A percentile compares a stretch with the other conserved stretches of the same genome.
phyloP scores from a whole-genome alignment of 2,797 vertebrate genomes.

The Aplochiton taeniatus region DNA sequence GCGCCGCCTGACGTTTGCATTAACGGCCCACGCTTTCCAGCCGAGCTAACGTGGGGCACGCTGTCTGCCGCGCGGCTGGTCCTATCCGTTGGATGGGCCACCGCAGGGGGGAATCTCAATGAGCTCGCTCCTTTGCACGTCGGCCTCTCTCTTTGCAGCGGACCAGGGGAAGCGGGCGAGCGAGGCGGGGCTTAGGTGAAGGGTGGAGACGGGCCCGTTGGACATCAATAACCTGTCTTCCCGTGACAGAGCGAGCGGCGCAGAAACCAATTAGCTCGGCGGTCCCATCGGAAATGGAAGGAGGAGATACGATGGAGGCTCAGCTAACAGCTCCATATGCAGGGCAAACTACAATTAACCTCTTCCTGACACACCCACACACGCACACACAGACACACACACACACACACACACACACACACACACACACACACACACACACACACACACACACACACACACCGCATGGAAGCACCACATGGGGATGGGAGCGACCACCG shows the following conservation, averaged over 20 bases:
- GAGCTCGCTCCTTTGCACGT: background rate
- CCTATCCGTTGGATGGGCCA: too few species aligned
- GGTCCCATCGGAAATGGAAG: conserved; percentile 66
- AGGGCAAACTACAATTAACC: conserved; percentile 70
- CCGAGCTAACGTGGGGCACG: conserved; percentile 10
- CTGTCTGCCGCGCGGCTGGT: too few species aligned
- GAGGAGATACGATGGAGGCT: conserved; percentile 61
- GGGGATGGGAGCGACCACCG: too few species aligned
- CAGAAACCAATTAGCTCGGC: conserved; percentile 68
- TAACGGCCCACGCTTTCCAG: conserved; percentile 18
- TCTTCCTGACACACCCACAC: conserved; percentile 27
- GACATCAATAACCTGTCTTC: conserved; percentile 62
- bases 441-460: conserved; percentile 1
- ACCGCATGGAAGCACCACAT: background rate
- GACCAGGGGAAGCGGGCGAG: conserved; percentile 3
- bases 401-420: conserved; percentile 20
- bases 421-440: conserved; percentile 11
- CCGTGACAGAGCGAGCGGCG: conserved; percentile 48
- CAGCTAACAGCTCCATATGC: conserved; percentile 49
- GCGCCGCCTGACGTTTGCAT: conserved; percentile 29
- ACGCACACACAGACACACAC: conserved; percentile 7
- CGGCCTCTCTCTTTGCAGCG: background rate
- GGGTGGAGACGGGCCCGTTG: conserved; percentile 39
- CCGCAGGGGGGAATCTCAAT: background rate
- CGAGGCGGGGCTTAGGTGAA: conserved; percentile 15